Base-by-base conservation (phyloP, 2,888 invertebrate species). In the Cyclophora punctaria region DNA sequence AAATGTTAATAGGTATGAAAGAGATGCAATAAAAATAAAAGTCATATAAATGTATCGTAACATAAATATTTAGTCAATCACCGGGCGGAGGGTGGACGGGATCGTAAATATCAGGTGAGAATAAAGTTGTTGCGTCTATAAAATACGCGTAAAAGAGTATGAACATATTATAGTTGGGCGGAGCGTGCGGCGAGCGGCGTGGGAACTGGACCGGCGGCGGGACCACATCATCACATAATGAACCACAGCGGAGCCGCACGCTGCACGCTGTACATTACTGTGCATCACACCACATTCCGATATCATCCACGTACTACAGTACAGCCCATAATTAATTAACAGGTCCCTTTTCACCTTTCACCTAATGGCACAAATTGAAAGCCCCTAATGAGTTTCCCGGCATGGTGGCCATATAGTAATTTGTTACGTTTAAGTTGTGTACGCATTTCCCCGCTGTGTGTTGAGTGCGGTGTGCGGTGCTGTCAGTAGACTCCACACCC, bases 151-250 rank as follows among this genome's bases (percentile, higher is more conserved):
- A 58, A 57, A 58, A 60, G 40, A 35, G 42, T 48, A 50, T 55
- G 20, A 37, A 37, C 37, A 37, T 2, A 20, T 20, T 20, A 20
- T 20, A 20, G 20, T 20, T 2, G 20, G 20, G 20, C 20, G 20
- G 20, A 20, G 20, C 20, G 20, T 20, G 20, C 20, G 37, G 37
- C 37, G 5, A 5, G 37, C 37, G 37, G 37, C 5, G 37, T 37
- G 37, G 4, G 37, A 37, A 5, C 4, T 37, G 37, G 37, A 37
- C 37, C 63, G 63, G 57, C 63, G 63, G 57, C 69, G 71, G 73
- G 74, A 70, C 62, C 64, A 58, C 62, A 68, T 69, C 71, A 73
- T 73, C 67, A 64, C 60, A 48, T 61, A 63, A 64, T 71, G 67
- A 73, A 69, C 67, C 66, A 56, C 67, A 64, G 49, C 47, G 44